Evolutionary conservation across 2,797 vertebrate species (phyloP), one percentile per base, ranked within the genome.

Genomic region (Philypnodon macrostomus): DNA sequence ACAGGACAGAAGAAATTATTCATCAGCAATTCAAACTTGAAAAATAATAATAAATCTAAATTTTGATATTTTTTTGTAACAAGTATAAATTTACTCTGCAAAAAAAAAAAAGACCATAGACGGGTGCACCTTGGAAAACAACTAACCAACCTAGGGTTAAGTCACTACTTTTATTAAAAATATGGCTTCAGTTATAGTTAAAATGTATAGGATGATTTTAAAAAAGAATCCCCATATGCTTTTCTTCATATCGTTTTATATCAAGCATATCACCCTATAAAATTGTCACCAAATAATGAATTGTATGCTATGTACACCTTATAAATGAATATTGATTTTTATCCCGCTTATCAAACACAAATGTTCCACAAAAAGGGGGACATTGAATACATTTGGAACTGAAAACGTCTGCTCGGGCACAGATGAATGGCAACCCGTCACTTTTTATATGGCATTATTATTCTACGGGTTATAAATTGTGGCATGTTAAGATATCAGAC

Each of bases 361-460:
- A 85, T 82, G 79, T 80, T 78, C 81, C 73, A 86, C 83, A 73
- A 47, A 18, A 11, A 39, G 7, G 16, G 29, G 57, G 8, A 66
- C 47, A 68, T 57, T 54, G 49, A 73, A 73, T 73, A 70, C 61
- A 75, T 83, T 75, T 67, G 57, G 70, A 66, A 71, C 49, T 55
- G 71, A 74, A 69, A 60, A 39, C 18, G 70, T 37, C 48, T 41
- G 62, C 59, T 69, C 67, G 69, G 49, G 38, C 61, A 58, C 74
- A 80, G 73, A 80, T 70, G 69, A 68, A 68, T 51, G 75, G 53
- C 51, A 53, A 70, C 59, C 73, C 79, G 86, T 88, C 87, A 85
- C 81, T 69, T 90, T 89, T 90, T 91, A 91, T 90, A 86, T 84
- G 88, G 87, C 87, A 90, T 90, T 88, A 90, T 91, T 91, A 90